A percentile compares a stretch with the other conserved stretches of the same genome.
Conservation (phyloP, 2,797 vertebrate genomes). For the Coilia nasus region DNA sequence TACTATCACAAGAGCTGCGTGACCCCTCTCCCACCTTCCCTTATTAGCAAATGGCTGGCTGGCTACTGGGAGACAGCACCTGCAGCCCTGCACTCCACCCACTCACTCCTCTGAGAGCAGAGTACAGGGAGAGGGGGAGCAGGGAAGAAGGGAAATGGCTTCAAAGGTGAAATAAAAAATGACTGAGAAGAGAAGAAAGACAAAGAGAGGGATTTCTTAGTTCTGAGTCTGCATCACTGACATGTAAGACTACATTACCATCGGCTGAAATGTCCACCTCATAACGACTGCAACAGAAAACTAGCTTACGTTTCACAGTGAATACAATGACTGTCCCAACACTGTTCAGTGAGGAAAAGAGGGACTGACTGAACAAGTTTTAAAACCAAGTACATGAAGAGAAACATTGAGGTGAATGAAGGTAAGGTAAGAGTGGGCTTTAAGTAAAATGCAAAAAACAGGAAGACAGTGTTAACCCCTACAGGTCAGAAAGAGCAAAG, state of each 20-base stretch:
- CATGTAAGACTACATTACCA: neutral
- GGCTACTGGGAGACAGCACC: conserved; percentile 43
- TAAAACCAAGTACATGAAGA: neutral
- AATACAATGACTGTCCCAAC: neutral
- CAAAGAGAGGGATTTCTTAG: neutral
- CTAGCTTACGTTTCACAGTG: neutral
- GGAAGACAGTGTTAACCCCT: neutral
- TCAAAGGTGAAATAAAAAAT: neutral
- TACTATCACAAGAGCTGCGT: conserved; percentile 55
- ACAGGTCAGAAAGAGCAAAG: neutral
- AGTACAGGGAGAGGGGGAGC: neutral
- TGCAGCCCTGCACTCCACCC: conserved; percentile 37
- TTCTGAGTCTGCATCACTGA: neutral
- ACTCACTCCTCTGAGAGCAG: conserved; percentile 26
- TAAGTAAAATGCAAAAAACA: no score
- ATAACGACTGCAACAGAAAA: neutral
- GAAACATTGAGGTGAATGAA: neutral
- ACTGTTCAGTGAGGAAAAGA: neutral
- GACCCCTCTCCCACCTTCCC: conserved; percentile 34
- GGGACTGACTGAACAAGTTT: neutral
- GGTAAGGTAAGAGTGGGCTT: no score
- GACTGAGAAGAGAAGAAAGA: neutral
- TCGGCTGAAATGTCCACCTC: neutral
- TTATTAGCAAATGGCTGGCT: conserved; percentile 52
- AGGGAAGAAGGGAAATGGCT: neutral